Base-by-base conservation (phyloP, 2,113 vertebrate species). In the Corydoras sp. region DNA sequence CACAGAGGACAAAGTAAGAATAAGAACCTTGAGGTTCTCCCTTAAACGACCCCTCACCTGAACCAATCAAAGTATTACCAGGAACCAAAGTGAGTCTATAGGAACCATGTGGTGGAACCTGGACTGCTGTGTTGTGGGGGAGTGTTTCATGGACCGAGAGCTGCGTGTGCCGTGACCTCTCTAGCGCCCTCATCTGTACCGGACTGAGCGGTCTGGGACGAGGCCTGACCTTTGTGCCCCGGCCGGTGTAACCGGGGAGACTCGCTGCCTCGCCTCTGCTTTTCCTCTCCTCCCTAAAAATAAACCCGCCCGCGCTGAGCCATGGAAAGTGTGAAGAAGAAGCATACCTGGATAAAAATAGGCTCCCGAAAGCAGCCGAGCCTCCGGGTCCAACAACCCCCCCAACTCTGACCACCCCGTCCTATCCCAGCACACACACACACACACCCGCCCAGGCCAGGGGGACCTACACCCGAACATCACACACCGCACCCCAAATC, bases 301-400 rank as follows among this genome's bases (percentile, higher is more conserved):
- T 65, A 72, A 53, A 54, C 53, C 13, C 10, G 62, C 13, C 5
- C 43, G 62, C 55, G 58, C 35, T 32, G 54, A 31, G 62, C 54
- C 63, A 59, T 78, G 71, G 78, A 74, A 76, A 76, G 74, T 79
- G 67, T 76, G 74, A 74, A 76, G 73, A 30, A 51, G 62, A 74
- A 73, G 74, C 63, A 80, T 80, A 80, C 75, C 72, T 71, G 68
- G 5, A 18, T 80, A 80, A 62, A 74, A 80, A 80, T 80, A 80
- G 68, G 24, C 48, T 31, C 35, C 54, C 54, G 7, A 72, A 65
- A 48, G 15, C 35, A n/a, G 10, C n/a, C 15, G 48, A 49, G 49
- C 49, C 50, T 58, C 54, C 13, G n/a, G n/a, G 54, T 68, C 31
- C 54, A 35, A 68, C 14, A 7, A 48, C 29, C 18, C 10, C 50